These are phyloP conservation scores for Cephus rjabovi DNA, from an alignment of 2,888 invertebrate genomes.

Conservation along the genomic window DNA sequence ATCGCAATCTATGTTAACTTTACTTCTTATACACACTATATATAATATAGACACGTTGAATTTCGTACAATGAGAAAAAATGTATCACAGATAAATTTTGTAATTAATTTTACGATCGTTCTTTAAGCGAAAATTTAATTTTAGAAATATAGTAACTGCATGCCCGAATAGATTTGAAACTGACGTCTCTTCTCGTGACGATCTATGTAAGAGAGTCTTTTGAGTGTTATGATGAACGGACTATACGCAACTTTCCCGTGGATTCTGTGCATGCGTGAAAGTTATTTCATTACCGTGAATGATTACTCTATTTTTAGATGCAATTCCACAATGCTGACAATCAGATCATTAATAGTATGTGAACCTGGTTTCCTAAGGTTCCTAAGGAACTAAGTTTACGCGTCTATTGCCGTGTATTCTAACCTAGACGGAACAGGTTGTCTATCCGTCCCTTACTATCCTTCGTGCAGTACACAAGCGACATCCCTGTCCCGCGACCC, in stretches of 20 bases:
- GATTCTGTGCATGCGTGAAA: not conserved
- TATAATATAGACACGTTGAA: not conserved
- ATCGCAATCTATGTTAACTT: slow-evolving; percentile 29
- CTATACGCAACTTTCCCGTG: not conserved
- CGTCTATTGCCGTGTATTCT: slow-evolving; percentile 7
- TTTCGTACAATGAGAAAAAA: not conserved
- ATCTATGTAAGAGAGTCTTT: not conserved
- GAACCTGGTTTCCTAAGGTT: not conserved
- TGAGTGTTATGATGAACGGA: not conserved
- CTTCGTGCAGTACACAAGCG: not conserved
- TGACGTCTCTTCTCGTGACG: not conserved
- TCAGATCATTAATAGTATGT: not conserved
- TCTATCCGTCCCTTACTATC: slow-evolving; percentile 43
- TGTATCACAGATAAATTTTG: not conserved
- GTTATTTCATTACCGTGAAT: not conserved
- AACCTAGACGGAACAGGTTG: slow-evolving; percentile 47
- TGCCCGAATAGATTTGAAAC: not conserved
- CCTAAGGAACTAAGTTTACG: not conserved
- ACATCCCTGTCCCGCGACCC: not conserved
- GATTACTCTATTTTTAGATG: not conserved
- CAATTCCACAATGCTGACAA: not conserved
- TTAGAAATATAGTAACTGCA: not conserved
- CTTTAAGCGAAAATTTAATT: not conserved
- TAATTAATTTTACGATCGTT: not conserved
- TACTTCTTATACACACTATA: slow-evolving; percentile 21